Evolutionary conservation across 1,140 invertebrate species (phyloP).

Genomic region (Tachypleus tridentatus): DNA sequence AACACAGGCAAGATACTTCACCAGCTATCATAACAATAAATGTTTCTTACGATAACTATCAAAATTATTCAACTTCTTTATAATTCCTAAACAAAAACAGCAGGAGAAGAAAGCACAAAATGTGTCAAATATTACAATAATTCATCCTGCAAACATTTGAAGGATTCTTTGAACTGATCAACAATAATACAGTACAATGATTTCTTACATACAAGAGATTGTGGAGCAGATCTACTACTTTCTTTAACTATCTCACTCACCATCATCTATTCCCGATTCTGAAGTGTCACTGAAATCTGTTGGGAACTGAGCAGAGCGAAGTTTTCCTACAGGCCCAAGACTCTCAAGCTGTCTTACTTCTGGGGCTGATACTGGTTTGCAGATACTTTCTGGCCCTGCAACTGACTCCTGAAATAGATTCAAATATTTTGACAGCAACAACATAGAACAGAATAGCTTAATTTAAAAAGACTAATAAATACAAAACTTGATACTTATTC

Average conservation of each 20-base stretch:
- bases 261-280: conserved; percentile 34
- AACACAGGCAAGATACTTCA: conserved; percentile 27
- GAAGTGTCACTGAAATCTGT: conserved; percentile 69
- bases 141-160: neutral
- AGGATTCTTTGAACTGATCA: neutral
- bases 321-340: too few relatives aligned
- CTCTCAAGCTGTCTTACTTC: too few relatives aligned
- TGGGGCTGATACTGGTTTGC: too few relatives aligned
- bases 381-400: too few relatives aligned
- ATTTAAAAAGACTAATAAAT: too few relatives aligned
- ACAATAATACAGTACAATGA: neutral
- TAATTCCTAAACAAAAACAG: conserved; percentile 1
- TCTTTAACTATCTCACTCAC: conserved; percentile 53
- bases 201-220: neutral
- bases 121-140: neutral
- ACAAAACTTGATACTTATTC: too few relatives aligned
- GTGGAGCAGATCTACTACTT: conserved; percentile 7
- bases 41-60: neutral
- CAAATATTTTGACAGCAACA: too few relatives aligned
- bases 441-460: too few relatives aligned
- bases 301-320: too few relatives aligned
- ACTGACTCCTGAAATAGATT: too few relatives aligned
- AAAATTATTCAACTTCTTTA: neutral
- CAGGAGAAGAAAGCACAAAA: neutral
- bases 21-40: conserved; percentile 5